phyloP scores from a whole-genome alignment of 2,113 vertebrate genomes.

The Macaca nemestrina region DNA sequence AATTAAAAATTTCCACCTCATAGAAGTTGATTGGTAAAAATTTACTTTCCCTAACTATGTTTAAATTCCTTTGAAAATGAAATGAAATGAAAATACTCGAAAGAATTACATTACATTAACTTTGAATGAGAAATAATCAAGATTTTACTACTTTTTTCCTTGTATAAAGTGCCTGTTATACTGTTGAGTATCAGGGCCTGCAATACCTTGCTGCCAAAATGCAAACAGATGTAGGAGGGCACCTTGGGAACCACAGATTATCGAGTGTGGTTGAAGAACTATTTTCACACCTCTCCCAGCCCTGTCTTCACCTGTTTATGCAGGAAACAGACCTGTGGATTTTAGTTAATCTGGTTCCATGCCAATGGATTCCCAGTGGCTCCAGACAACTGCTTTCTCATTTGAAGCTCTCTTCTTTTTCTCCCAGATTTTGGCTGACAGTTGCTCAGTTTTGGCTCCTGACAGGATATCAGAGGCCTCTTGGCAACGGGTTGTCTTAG shows the following conservation, averaged over 20 bases:
- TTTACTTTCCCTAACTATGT: not conserved
- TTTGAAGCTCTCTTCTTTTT: constrained; percentile 60
- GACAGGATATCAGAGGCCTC: not conserved
- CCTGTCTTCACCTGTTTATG: constrained; percentile 74
- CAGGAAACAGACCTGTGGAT: constrained; percentile 73
- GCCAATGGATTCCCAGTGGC: constrained; percentile 61
- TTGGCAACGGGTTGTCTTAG: constrained; percentile 50
- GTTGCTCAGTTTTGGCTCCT: constrained; percentile 50
- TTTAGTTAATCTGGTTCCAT: constrained; percentile 56
- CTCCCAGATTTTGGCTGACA: constrained; percentile 54
- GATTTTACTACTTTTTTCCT: not conserved
- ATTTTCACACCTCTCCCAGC: constrained; percentile 61
- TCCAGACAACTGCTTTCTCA: constrained; percentile 71
- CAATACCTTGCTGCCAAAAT: constrained; percentile 59
- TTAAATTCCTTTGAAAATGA: constrained; percentile 45
- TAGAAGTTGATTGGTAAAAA: not conserved
- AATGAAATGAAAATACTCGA: constrained; percentile 37
- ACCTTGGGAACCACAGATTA: constrained; percentile 64
- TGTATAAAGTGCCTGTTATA: constrained; percentile 1
- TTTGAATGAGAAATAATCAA: not conserved
- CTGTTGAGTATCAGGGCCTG: not conserved
- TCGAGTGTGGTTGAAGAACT: constrained; percentile 62
- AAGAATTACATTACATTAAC: not conserved
- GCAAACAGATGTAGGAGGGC: constrained; percentile 73
- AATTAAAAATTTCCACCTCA: not conserved